Conservation (phyloP, 2,113 vertebrate species). For the Crotalus viridis region DNA sequence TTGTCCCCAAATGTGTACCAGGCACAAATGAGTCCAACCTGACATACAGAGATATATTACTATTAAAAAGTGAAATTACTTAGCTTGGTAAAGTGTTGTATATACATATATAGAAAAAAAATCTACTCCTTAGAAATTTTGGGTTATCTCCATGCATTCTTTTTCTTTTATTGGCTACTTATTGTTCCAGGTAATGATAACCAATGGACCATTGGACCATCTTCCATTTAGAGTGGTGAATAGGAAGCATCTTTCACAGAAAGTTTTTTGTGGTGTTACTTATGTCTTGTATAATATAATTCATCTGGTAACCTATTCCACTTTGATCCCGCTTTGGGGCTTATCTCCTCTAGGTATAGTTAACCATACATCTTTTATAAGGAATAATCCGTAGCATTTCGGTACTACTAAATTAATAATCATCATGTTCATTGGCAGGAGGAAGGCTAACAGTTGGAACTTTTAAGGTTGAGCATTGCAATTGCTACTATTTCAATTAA, state of each 20-base stretch:
- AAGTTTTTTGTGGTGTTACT: neutral
- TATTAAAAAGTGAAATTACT: neutral
- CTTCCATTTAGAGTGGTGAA: neutral
- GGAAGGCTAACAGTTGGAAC: neutral
- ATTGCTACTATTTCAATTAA: neutral
- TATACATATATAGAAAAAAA: neutral
- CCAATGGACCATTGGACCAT: neutral
- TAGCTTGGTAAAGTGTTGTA: neutral
- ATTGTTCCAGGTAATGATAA: neutral
- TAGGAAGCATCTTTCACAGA: neutral
- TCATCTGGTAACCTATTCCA: neutral
- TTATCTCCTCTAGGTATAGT: neutral
- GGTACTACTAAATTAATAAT: neutral
- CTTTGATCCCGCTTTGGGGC: neutral
- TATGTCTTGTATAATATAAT: neutral
- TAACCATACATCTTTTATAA: neutral
- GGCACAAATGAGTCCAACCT: neutral
- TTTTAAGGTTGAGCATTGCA: neutral
- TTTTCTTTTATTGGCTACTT: neutral
- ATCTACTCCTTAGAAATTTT: neutral
- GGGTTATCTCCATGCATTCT: neutral
- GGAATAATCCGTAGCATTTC: neutral
- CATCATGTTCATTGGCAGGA: neutral
- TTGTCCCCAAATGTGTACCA: neutral
- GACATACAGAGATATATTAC: neutral